Base-by-base conservation (phyloP, 2,113 vertebrate species). In the Equus quagga region DNA sequence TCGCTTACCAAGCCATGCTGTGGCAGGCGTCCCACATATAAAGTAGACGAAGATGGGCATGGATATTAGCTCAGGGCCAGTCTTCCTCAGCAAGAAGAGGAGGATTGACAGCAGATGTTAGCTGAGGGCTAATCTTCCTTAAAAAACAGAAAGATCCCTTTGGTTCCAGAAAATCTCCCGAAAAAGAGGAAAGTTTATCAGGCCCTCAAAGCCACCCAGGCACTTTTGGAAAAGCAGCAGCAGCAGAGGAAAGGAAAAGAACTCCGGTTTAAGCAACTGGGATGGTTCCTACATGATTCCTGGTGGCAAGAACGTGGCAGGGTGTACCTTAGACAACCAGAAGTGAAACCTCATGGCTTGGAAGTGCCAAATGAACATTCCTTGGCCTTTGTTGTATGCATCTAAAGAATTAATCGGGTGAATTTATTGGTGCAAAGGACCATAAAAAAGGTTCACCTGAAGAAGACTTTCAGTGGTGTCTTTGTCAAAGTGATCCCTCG, bases 101-200 rank as follows among this genome's bases (percentile, higher is more conserved):
- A 41, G 36, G 36, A 41, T 41, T 41, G 36, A 41, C 36, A 41
- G 36, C 36, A 41, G 36, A 41, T 41, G 36, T 41, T 41, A 41
- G 36, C 36, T 41, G 36, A 41, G 36, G 36, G 36, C 36, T 41
- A 41, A 41, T 41, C 36, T 41, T 41, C 36, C 36, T 41, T 41
- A 41, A 41, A 41, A 41, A 41, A 41, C 36, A 41, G 36, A 41
- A 41, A 41, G 36, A 41, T 41, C 36, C 36, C 36, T 41, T 41
- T 99, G 93, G 99, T 99, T 99, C 99, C 99, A 33, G 99, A 99
- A 98, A 99, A 99, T 96, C 98, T 99, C 64, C 98, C 99, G 95
- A 99, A 99, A 97, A 99, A 98, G 98, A 99, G 99, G 86, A 99
- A 99, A 96, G 96, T 98, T 0, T 99, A 99, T 89, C 99, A 99